Evolutionary conservation across 2,888 invertebrate genomes (phyloP).

Genomic region (Nasonovia ribisnigri): DNA sequence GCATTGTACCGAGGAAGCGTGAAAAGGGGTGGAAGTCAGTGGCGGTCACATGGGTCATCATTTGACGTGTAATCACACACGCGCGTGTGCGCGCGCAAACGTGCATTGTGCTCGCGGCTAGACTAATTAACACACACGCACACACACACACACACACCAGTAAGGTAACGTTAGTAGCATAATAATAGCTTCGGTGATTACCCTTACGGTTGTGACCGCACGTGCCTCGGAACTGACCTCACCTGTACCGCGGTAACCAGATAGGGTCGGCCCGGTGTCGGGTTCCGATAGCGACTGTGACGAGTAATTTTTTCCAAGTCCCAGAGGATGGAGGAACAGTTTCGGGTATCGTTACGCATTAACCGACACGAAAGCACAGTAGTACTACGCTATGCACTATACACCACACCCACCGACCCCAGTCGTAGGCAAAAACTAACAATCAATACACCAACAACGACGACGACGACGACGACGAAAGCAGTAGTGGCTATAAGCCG

Average conservation of each 20-base stretch:
- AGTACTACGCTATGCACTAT: not conserved
- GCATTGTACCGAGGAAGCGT: not conserved
- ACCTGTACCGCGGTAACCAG: conserved; percentile 34
- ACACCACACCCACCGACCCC: not conserved
- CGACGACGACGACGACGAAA: not conserved
- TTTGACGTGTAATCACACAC: conserved; percentile 29
- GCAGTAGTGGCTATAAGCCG: not conserved
- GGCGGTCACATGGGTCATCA: conserved; percentile 7
- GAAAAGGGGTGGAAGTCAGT: not conserved
- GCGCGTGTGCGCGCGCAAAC: not conserved
- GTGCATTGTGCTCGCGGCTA: not conserved
- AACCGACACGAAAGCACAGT: not conserved
- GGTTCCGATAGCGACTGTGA: conserved; percentile 15
- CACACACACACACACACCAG: conserved; percentile 27
- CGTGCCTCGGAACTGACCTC: conserved; percentile 25
- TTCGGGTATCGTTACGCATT: conserved; percentile 42
- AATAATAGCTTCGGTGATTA: conserved; percentile 40
- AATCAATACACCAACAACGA: not conserved
- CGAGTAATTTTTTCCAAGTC: conserved; percentile 17
- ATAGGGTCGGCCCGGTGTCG: conserved; percentile 26
- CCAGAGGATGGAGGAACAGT: not conserved
- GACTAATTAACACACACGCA: conserved; percentile 27
- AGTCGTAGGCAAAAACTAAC: not conserved
- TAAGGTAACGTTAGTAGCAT: conserved; percentile 36
- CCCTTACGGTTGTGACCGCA: not conserved